Conservation (phyloP, 2,797 vertebrate species). For the Chrosomus eos region DNA sequence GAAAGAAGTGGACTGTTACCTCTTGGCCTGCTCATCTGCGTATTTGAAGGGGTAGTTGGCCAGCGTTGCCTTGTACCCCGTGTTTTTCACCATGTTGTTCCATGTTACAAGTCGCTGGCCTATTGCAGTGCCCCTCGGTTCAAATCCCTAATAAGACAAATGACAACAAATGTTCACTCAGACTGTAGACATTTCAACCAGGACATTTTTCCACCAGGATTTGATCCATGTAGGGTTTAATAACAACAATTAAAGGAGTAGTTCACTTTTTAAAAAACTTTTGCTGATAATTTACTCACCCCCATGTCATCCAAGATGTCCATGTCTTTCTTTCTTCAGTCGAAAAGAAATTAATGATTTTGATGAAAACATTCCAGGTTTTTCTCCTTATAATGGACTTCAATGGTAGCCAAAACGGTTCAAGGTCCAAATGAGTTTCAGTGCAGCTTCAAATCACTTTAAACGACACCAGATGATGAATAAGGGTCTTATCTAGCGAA, state of each 20-base stretch:
- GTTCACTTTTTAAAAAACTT: no score
- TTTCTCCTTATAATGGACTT: no score
- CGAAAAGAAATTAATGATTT: no score
- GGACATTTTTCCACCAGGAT: neutral
- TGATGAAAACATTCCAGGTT: no score
- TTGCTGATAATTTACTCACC: no score
- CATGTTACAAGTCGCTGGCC: slow-evolving; percentile 95
- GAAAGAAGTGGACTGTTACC: slow-evolving; percentile 70
- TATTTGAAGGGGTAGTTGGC: slow-evolving; percentile 99
- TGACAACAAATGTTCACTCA: neutral
- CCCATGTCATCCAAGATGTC: no score
- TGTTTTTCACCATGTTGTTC: slow-evolving; percentile 99
- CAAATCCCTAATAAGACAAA: slow-evolving; percentile 85
- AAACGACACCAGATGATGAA: no score
- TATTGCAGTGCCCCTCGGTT: slow-evolving; percentile 96
- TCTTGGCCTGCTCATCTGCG: slow-evolving; percentile 96
- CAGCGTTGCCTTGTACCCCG: slow-evolving; percentile 96
- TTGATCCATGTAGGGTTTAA: neutral
- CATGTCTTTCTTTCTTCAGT: no score
- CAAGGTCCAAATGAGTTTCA: no score
- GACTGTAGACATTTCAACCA: neutral
- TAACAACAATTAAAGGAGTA: neutral
- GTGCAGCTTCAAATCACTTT: no score
- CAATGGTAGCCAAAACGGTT: no score
- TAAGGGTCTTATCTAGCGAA: no score